Evolutionary conservation across 2,888 invertebrate genomes (phyloP), one percentile per base, ranked within the genome.

Genomic region (Linnaemya tessellans): DNA sequence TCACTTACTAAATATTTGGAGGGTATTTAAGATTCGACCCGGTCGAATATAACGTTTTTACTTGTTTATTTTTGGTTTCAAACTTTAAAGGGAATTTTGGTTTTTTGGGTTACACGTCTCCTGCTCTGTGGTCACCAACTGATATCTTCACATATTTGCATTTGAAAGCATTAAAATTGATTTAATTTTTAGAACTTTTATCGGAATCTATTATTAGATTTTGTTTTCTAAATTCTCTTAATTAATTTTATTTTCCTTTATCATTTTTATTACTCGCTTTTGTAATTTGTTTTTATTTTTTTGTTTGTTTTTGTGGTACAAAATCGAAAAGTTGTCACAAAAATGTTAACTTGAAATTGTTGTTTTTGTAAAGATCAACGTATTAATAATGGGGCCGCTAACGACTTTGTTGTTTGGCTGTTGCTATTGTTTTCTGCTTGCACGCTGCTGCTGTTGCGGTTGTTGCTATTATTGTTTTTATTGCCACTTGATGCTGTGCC

Each of bases 401-500:
- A 35, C 25, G 68, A 8, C 2, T 43, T 49, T 62, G 73, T 10
- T 58, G 20, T 58, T 77, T 11, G 62, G 54, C 22, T 62, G 46
- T 0, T 67, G 56, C 51, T 70, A 15, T 54, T 62, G 46, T 41
- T 18, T 80, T 75, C 70, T 64, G 64, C 70, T 65, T 51, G 58
- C 58, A 60, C 22, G 38, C 46, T 77, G 18, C 62, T 60, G 5
- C 54, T 51, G 22, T 54, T 70, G 9, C n/a, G 68, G 3, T 54
- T 65, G 13, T n/a, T n/a, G n/a, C n/a, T n/a, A n/a, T n/a, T n/a
- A n/a, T n/a, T 65, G 51, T 18, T 70, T 62, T 68, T 79, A 68
- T 68, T 79, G 73, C 83, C 83, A 83, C 83, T 83, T 83, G 71
- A 70, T 68, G 70, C 70, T 71, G 70, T 64, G 68, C 41, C 68